These are phyloP conservation scores for Epizoanthus ramosus DNA, from an alignment of 92 coral and sea anemone genomes.

Conservation along the genomic window DNA sequence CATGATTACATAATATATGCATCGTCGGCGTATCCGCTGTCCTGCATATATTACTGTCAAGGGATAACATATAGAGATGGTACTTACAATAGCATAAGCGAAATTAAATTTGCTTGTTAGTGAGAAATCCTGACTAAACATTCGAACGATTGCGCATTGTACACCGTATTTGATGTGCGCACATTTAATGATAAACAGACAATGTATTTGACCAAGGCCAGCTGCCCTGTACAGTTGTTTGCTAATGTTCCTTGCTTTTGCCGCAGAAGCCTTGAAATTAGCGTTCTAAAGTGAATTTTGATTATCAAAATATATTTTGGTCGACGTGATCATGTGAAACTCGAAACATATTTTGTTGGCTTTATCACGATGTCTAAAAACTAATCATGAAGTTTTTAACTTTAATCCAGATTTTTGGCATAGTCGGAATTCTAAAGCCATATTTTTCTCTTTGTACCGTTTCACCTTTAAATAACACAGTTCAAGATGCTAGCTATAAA, in stretches of 20 bases:
- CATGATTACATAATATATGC: no score
- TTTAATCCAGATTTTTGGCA: not conserved
- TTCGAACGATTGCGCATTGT: not conserved
- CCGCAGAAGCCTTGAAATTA: not conserved
- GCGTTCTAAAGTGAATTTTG: constrained; percentile 9
- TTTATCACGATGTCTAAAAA: not conserved
- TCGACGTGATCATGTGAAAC: constrained; percentile 2
- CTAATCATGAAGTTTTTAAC: not conserved
- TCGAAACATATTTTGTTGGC: not conserved
- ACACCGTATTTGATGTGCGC: not conserved
- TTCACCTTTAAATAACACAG: constrained; percentile 2
- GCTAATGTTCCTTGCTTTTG: not conserved
- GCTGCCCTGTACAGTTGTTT: not conserved
- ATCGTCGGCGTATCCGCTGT: not conserved
- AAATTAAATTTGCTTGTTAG: constrained; percentile 21
- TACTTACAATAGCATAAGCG: not conserved
- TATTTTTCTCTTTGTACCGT: not conserved
- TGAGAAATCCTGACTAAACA: not conserved
- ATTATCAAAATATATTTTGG: not conserved
- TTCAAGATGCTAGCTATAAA: constrained; percentile 9
- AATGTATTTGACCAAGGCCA: not conserved
- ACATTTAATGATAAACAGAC: not conserved
- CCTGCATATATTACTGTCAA: constrained; percentile 2
- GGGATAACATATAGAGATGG: not conserved
- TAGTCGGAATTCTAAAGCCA: not conserved